A percentile compares a stretch with the other conserved stretches of the same genome.
Conservation (phyloP, 2,113 vertebrate species). For the Rhipidura dahli region DNA sequence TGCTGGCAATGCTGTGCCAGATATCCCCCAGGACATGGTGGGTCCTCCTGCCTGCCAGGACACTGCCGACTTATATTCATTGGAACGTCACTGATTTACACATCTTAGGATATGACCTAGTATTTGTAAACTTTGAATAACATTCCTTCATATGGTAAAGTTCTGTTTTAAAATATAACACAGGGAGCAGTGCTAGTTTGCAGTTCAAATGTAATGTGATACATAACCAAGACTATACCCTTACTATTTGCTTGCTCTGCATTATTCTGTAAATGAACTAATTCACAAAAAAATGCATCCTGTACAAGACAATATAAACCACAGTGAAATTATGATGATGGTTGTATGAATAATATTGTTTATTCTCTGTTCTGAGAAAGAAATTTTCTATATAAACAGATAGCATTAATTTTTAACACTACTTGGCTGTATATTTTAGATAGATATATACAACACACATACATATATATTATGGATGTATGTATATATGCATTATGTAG, state of each 20-base stretch:
- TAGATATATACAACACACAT: neutral
- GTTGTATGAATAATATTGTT: neutral
- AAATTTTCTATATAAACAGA: neutral
- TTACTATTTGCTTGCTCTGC: neutral
- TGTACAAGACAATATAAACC: neutral
- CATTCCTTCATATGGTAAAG: neutral
- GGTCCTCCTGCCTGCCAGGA: neutral
- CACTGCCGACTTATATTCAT: neutral
- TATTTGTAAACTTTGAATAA: neutral
- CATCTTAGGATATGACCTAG: neutral
- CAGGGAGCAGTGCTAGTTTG: neutral
- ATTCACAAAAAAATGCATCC: neutral
- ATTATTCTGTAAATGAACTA: neutral
- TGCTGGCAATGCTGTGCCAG: rapidly evolving
- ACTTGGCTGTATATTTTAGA: neutral
- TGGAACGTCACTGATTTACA: neutral
- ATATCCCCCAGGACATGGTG: neutral
- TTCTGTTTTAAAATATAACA: neutral
- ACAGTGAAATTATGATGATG: neutral
- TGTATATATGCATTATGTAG: neutral
- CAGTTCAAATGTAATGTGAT: neutral
- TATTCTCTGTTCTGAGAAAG: neutral
- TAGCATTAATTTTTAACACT: neutral
- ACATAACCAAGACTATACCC: neutral
- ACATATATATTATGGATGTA: neutral